Base-by-base conservation (phyloP, 2,888 invertebrate genomes). In the Elegia similella region DNA sequence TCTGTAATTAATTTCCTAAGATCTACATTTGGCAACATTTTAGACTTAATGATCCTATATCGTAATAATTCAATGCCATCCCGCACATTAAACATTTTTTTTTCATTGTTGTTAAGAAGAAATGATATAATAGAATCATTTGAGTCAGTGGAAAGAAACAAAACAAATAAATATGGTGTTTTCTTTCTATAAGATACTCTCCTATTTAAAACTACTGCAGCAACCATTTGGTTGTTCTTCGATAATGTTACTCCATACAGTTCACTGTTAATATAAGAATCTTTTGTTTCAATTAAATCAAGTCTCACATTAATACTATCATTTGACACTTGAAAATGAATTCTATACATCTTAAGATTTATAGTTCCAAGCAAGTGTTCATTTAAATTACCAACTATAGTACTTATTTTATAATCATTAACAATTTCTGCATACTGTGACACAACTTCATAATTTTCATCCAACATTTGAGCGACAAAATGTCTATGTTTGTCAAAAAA, bases 401-500 rank as follows among this genome's bases (percentile, higher is more conserved):
- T 68, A 34, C 81, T 73, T 55, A 90, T 84, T 70, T 72, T 75
- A 43, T 82, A 66, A 67, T 90, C 90, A 69, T 87, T 88, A 0
- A 89, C 59, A 59, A 84, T 84, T 34, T 76, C 72, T 1, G 82
- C 47, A 62, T 67, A 68, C 59, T 88, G 75, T 6, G 75, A 70
- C 32, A 83, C 7, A 6, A 82, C 59, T 46, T 72, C 76, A 46
- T 73, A 75, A 10, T 75, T 59, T 8, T 68, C 57, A 60, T 84
- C 77, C 29, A 87, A 61, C 57, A 82, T 56, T 61, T 80, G 73
- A 7, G 75, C 61, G 1, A 88, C 38, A 54, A 91, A 65, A 76
- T 89, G 84, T 69, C 89, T 81, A 56, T 88, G 74, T 75, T 91
- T 91, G 57, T 72, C 78, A 59, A 66, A 88, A 1, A 85, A 15